Evolutionary conservation across 2,113 vertebrate species (phyloP), one percentile per base, ranked within the genome.

Genomic region (Ardeotis arabs): DNA sequence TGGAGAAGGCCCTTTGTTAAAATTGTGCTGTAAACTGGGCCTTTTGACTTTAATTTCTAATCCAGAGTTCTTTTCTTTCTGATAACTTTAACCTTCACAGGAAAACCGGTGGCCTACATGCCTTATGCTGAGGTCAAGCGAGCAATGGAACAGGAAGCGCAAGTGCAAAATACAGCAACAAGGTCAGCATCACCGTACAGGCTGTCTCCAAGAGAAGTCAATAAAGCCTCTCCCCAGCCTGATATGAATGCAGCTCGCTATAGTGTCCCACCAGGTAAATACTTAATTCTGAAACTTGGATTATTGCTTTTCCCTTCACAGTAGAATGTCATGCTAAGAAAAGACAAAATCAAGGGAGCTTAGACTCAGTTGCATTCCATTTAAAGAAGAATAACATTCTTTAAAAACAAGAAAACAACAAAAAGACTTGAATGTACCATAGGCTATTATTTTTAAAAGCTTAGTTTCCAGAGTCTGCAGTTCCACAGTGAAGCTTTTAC

Each of bases 251-350:
- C 98, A 88, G 96, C 98, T 75, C 97, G 98, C 92, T 99, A 98
- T 97, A 99, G 98, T 97, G 98, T 99, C 97, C 99, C 98, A 1
- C 99, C 99, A 99, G 99, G 99, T 99, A 98, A 98, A 92, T 80
- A 77, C 27, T 86, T 74, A 62, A 52, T 80, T 89, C 58, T 89
- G 73, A 33, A 89, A 63, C 28, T 60, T 41, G 39, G 8, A 33
- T 77, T 76, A 33, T 31, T 85, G 41, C 22, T 78, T 85, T 74
- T 82, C 14, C 28, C 35, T 82, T 72, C 33, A 20, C 50, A 29
- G 15, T 52, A 14, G 45, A 29, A 29, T 70, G 29, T 55, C 44
- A 21, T 39, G 39, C 37, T 52, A 58, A 75, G 33, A 81, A 28
- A 59, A 53, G 64, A 60, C 64, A 64, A 58, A 80, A 75, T 35